phyloP scores from a whole-genome alignment of 2,113 vertebrate species.

The Brachypodius melanocephalos region DNA sequence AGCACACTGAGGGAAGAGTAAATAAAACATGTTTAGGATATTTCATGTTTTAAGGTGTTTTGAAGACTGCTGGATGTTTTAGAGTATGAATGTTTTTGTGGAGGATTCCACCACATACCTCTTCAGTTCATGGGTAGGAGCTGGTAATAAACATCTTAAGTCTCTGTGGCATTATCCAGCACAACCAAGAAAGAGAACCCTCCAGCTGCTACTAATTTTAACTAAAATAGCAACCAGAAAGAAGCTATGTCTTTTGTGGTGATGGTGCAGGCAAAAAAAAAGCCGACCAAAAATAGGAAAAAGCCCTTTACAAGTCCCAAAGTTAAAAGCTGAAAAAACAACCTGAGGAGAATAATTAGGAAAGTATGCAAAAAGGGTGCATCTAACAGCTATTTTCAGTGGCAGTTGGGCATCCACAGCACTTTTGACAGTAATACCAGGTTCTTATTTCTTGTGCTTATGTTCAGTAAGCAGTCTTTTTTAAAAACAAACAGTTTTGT shows the following conservation, averaged over 20 bases:
- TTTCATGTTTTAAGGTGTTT: neutral
- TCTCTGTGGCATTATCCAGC: neutral
- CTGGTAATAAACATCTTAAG: neutral
- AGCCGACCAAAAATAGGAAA: neutral
- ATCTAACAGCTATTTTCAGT: neutral
- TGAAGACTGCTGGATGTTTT: neutral
- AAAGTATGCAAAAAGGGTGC: neutral
- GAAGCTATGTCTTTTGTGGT: neutral
- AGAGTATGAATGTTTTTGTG: neutral
- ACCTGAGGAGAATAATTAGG: neutral
- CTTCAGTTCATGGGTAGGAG: neutral
- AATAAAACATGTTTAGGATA: neutral
- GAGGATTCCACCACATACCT: neutral
- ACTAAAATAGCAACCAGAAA: neutral
- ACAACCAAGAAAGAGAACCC: neutral
- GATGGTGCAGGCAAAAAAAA: neutral
- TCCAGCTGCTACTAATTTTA: neutral
- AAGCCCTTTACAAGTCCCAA: neutral
- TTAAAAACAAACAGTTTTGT: conserved; percentile 12
- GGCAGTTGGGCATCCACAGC: neutral
- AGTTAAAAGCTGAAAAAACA: neutral
- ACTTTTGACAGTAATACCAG: neutral
- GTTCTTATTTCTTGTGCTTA: neutral
- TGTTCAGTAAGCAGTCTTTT: conserved; percentile 1
- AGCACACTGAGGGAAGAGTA: neutral